Evolutionary conservation across 1,140 invertebrate genomes (phyloP), one percentile per base, ranked within the genome.

Genomic region (Idris sp.): DNA sequence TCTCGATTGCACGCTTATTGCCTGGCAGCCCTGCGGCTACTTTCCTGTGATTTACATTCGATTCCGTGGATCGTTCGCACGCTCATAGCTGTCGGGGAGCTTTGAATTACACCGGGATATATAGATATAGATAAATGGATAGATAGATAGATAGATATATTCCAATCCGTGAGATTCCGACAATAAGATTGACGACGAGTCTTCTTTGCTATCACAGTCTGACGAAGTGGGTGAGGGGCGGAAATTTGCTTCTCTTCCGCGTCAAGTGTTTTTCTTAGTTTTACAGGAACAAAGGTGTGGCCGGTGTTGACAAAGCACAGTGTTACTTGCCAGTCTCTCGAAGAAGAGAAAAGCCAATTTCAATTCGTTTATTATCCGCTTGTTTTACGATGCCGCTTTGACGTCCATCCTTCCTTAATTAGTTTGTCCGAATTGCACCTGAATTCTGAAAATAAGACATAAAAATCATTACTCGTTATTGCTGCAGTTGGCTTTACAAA

Each of bases 251-350:
- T 35, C 35, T 58, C 51, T 68, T 58, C 64, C 53, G 15, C 19
- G 64, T 58, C 58, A 68, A 49, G n/a, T n/a, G n/a, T n/a, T 56
- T 41, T 33, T 41, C 44, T 67, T 44, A 64, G 48, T 46, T 19
- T 30, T 64, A 36, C 19, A 44, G 53, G 65, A 69, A 69, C 54
- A 61, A 69, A 69, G 54, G 65, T 69, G 65, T 51, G 65, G 28
- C 48, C n/a, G n/a, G n/a, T 28, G 51, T 56, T 49, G 43, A 43
- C 51, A 36, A 46, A 54, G 30, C 48, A 67, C 56, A 54, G 48
- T 53, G 41, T 54, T 30, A 22, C 3, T 22, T 22, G 19, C 19
- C 19, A 6, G 13, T 38, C 44, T 62, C 19, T 22, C 19, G 19
- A 22, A 35, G 49, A 51, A 38, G 53, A 64, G 38, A 11, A 19